A percentile compares a stretch with the other conserved stretches of the same genome.
phyloP scores from a whole-genome alignment of 2,113 vertebrate species.

The Cyanoramphus novaezelandiae region DNA sequence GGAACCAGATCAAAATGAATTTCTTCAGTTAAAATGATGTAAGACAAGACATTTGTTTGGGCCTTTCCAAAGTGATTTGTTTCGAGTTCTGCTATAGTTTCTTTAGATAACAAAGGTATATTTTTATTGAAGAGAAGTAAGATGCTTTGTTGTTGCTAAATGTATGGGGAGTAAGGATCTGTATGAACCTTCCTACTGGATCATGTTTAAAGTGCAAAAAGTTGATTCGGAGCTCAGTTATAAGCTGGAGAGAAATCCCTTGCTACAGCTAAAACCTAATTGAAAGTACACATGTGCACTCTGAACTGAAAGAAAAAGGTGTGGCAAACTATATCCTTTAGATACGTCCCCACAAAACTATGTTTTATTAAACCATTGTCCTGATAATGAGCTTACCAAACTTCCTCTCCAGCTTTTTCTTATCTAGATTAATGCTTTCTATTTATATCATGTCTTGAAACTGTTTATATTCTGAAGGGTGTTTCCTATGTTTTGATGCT shows the following conservation, averaged over 20 bases:
- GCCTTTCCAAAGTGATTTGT: neutral
- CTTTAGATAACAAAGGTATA: neutral
- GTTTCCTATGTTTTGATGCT: neutral
- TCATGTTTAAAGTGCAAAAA: neutral
- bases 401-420: neutral
- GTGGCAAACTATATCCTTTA: neutral
- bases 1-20: neutral
- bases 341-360: neutral
- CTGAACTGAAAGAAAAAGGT: neutral
- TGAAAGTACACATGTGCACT: rapidly evolving
- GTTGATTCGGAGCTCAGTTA: neutral
- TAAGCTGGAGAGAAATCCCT: neutral
- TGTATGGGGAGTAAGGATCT: neutral
- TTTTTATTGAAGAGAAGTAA: neutral
- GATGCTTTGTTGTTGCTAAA: neutral
- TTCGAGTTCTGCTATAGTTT: neutral
- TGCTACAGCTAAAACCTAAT: neutral
- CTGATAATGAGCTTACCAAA: neutral
- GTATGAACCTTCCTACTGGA: neutral
- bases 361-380: neutral
- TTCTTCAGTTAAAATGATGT: neutral
- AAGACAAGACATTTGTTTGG: neutral
- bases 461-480: neutral
- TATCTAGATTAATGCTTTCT: neutral
- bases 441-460: neutral